A percentile compares a stretch with the other conserved stretches of the same genome.
Conservation (phyloP, 2,888 invertebrate genomes). For the Zeuzera pyrina region DNA sequence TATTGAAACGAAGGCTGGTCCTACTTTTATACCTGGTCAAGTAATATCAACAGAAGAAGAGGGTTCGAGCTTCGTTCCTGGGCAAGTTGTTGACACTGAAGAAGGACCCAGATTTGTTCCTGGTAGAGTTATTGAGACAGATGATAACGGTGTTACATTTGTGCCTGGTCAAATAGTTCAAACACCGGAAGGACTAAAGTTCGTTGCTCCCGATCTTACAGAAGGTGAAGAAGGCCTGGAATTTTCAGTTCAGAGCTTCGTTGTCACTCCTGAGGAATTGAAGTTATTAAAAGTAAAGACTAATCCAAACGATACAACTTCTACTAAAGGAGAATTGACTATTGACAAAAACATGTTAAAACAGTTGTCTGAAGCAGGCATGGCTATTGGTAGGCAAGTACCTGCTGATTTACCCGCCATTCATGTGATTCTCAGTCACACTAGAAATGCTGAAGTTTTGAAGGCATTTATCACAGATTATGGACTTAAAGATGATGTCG, state of each 20-base stretch:
- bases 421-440: constrained; percentile 68
- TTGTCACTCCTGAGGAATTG: constrained; percentile 65
- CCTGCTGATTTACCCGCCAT: constrained; percentile 75
- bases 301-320: constrained; percentile 63
- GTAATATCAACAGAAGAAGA: constrained; percentile 78
- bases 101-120: constrained; percentile 80
- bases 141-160: constrained; percentile 80
- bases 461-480: constrained; percentile 65
- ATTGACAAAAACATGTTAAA: constrained; percentile 77
- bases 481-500: constrained; percentile 65
- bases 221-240: constrained; percentile 78
- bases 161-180: constrained; percentile 85
- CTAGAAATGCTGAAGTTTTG: constrained; percentile 59
- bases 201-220: constrained; percentile 78
- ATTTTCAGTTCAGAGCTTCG: constrained; percentile 81
- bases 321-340: constrained; percentile 73
- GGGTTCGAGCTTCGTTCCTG: constrained; percentile 75
- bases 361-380: constrained; percentile 78
- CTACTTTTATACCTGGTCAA: constrained; percentile 85
- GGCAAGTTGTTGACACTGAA: constrained; percentile 81
- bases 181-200: constrained; percentile 79
- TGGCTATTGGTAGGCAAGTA: constrained; percentile 77
- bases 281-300: constrained; percentile 65
- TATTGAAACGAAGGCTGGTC: constrained; percentile 81
- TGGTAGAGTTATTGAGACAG: constrained; percentile 81